Evolutionary conservation across 1,140 invertebrate species (phyloP), one percentile per base, ranked within the genome.

Genomic region (Leptinotarsa defecta): DNA sequence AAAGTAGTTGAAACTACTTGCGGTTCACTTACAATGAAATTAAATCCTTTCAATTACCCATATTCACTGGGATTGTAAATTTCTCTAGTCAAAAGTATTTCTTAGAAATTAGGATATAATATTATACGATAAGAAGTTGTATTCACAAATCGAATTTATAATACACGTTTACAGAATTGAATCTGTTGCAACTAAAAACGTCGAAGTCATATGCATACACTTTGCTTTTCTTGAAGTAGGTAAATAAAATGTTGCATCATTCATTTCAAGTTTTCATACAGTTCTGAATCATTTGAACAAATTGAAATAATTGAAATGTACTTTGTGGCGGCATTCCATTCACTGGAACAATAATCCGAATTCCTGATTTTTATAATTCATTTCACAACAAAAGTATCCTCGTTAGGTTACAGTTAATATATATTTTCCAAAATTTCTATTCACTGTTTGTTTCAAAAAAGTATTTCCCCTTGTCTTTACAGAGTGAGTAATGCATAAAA

Each of bases 21-120:
- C 70, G 77, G 71, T 78, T 78, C 77, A 78, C 77, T 76, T 79
- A 77, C 74, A 75, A 76, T 80, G 70, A 77, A 80, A 62, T 52
- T 61, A 76, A 71, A 74, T 48, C 73, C 69, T 43, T 78, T 77
- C 71, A 71, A 78, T 77, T 77, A 75, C 73, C 68, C 74, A 76
- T 1, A 13, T 15, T 49, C n/a, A 68, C n/a, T 78, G 48, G 74
- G 76, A 67, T 68, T 80, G 79, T 80, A 80, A 68, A 80, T 73
- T 75, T 74, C 78, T 78, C 77, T 78, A 78, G 75, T 80, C 79
- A 77, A 57, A 76, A 70, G 64, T 77, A 76, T 74, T 61, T 62
- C 61, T 65, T 71, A 78, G 68, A 43, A 68, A 19, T 20, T 73
- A 75, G 74, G 24, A 61, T 43, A 65, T 64, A 73, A 74, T 63